Conservation (phyloP, 2,113 vertebrate genomes). For the Cynocephalus volans region DNA sequence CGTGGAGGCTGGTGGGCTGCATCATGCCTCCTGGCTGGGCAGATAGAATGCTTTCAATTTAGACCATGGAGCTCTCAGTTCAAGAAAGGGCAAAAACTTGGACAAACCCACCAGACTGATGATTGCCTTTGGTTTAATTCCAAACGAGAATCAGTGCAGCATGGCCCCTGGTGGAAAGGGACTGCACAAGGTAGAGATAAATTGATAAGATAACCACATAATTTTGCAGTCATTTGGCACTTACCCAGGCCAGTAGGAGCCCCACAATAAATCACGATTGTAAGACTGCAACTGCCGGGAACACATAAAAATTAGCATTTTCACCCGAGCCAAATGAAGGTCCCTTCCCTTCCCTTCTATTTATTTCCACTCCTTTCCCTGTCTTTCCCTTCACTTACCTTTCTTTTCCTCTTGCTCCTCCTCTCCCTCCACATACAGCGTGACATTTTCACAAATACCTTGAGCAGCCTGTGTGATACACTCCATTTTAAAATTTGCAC, state of each 20-base stretch:
- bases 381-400: background rate
- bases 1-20: background rate
- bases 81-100: slow-evolving; percentile 44
- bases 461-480: background rate
- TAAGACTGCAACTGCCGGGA: background rate
- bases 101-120: background rate
- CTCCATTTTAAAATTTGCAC: background rate
- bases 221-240: slow-evolving; percentile 26
- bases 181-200: background rate
- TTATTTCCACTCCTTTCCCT: too few relatives aligned
- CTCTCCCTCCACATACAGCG: background rate
- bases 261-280: slow-evolving; percentile 29
- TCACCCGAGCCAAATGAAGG: background rate
- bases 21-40: background rate
- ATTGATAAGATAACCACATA: slow-evolving; percentile 22
- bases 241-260: background rate
- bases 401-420: too few relatives aligned
- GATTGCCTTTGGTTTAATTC: slow-evolving; percentile 57
- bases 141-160: slow-evolving; percentile 48
- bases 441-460: background rate
- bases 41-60: background rate
- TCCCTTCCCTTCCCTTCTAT: background rate
- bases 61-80: background rate
- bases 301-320: slow-evolving; percentile 33
- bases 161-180: background rate